Base-by-base conservation (phyloP, 2,113 vertebrate genomes). In the Macrotis lagotis region DNA sequence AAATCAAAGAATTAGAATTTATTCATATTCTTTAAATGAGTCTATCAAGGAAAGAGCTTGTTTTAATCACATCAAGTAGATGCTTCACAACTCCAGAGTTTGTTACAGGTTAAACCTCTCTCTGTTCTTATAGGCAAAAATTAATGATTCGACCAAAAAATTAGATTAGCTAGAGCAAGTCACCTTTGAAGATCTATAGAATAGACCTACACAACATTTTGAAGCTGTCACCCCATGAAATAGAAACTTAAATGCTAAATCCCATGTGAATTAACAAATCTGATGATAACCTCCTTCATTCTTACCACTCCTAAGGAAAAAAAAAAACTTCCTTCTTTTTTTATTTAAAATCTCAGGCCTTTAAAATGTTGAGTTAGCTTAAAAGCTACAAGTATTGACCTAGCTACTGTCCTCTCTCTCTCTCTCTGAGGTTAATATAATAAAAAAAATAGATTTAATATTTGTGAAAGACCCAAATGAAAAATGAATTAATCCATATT, bases 1-100 rank as follows among this genome's bases (percentile, higher is more conserved):
- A 98, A 98, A 98, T 96, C 94, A 97, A 10, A 97, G 55, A 96
- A 97, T 97, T 98, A 96, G 1, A 31, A 95, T 97, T 97, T 97
- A 96, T 94, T 91, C 94, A 94, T 94, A 95, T 96, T 96, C 91
- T 2, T 98, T 53, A 91, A 52, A 55, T 94, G 55, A 97, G 31
- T 1, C 44, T 96, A 97, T 96, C 91, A 93, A 96, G 59, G 90
- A 95, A 97, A 95, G 55, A 96, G 8, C 31, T 96, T 94, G 48
- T 96, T 91, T 83, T 97, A 95, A 98, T 98, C 92, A 94, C 50
- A 96, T 55, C 89, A 83, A 95, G 93, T 95, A 2, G 0, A 91
- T 91, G 95, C 94, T 92, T 97, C 10, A 0, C 94, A 91, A 91
- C 90, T 95, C 16, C 90, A 52, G 74, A 96, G 83, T 96, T 95